Percentiles rank a stretch among this genome's conserved stretches.
Evolutionary conservation across 2,797 vertebrate species (phyloP).

Genomic region (Emys orbicularis): DNA sequence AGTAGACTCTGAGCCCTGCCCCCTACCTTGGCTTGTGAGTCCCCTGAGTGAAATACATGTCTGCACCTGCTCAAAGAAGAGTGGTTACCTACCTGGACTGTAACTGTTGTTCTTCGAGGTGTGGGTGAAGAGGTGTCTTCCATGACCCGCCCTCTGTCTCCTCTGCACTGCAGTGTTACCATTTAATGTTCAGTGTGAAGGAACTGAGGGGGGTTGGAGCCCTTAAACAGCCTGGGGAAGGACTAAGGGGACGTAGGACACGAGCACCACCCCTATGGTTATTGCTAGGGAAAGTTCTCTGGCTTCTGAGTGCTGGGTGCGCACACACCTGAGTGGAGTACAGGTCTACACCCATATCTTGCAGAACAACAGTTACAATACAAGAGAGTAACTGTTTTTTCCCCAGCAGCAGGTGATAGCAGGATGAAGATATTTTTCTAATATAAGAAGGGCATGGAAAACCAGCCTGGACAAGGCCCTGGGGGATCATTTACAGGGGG

Average conservation of each 20-base stretch:
- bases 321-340: neutral
- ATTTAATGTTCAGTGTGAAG: no score
- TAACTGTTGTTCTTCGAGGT: neutral
- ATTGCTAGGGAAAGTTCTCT: neutral
- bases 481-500: neutral
- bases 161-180: neutral
- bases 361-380: neutral
- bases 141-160: neutral
- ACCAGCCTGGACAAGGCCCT: neutral
- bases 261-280: neutral
- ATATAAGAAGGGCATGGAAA: neutral
- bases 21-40: neutral
- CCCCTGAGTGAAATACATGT: neutral
- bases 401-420: neutral
- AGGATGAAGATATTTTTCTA: neutral
- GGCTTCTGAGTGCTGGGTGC: neutral
- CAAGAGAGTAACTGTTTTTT: neutral
- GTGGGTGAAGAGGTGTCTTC: neutral
- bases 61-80: neutral
- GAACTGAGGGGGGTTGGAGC: neutral
- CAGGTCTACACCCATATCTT: neutral
- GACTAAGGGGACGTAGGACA: neutral
- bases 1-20: neutral
- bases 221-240: neutral
- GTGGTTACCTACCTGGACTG: neutral